phyloP scores from a whole-genome alignment of 1,140 invertebrate species.

The Hylaeus anthracinus region DNA sequence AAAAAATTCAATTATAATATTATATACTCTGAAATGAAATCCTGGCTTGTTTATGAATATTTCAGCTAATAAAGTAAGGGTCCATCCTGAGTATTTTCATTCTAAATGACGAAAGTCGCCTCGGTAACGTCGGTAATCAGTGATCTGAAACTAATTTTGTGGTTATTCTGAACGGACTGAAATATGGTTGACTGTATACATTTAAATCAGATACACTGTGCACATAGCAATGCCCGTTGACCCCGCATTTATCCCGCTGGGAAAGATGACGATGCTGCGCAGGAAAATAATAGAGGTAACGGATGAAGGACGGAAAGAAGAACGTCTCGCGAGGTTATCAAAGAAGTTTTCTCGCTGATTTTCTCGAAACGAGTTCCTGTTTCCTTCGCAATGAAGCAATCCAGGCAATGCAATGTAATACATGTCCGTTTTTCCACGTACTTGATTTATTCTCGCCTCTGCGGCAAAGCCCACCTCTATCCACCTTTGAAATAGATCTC shows the following conservation, averaged over 20 bases:
- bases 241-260: slow-evolving; percentile 31
- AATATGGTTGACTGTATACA: background rate
- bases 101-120: background rate
- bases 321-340: slow-evolving; percentile 38
- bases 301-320: background rate
- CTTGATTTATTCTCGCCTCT: slow-evolving; percentile 68
- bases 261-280: slow-evolving; percentile 1
- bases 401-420: slow-evolving; percentile 68
- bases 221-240: background rate
- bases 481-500: slow-evolving; percentile 51
- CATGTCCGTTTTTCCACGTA: slow-evolving; percentile 73
- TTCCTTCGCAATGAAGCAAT: slow-evolving; percentile 19
- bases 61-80: too few species aligned
- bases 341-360: slow-evolving; percentile 44
- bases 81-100: background rate
- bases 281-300: background rate
- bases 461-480: slow-evolving; percentile 48
- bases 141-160: background rate
- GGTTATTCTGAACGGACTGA: background rate
- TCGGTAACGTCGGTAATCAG: background rate
- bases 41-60: too few species aligned
- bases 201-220: background rate
- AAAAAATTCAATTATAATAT: too few species aligned
- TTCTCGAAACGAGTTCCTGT: slow-evolving; percentile 40
- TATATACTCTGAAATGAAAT: too few species aligned